Conservation (phyloP, 2,888 invertebrate genomes). For the Acleris holmiana region DNA sequence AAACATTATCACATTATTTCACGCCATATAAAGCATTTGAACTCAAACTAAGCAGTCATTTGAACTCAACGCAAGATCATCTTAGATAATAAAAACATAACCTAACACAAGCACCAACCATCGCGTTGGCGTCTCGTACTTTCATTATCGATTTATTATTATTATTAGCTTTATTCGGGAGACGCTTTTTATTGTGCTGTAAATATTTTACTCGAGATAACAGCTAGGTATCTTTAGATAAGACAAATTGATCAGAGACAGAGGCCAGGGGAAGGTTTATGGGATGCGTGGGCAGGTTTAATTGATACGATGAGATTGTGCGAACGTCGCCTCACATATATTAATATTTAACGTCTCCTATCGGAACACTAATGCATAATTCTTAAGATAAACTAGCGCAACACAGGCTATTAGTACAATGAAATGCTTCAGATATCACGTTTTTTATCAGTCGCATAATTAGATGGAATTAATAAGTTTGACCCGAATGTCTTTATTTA, state of each 20-base stretch:
- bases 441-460: conserved; percentile 30
- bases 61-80: not conserved
- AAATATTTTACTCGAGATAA: conserved; percentile 81
- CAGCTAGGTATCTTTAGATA: conserved; percentile 66
- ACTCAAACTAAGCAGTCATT: too few species aligned
- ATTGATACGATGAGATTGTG: conserved; percentile 75
- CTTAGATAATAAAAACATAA: conserved; percentile 21
- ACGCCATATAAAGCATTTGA: too few species aligned
- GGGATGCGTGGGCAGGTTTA: conserved; percentile 72
- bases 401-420: conserved; percentile 45
- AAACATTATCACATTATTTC: too few species aligned
- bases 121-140: conserved; percentile 50
- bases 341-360: conserved; percentile 69
- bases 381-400: conserved; percentile 53
- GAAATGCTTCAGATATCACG: conserved; percentile 38
- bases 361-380: conserved; percentile 62
- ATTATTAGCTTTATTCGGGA: conserved; percentile 73
- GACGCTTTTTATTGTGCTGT: conserved; percentile 79
- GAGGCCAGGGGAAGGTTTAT: conserved; percentile 63
- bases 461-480: conserved; percentile 17
- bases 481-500: conserved; percentile 25
- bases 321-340: conserved; percentile 65
- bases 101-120: conserved; percentile 34
- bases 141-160: conserved; percentile 70
- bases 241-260: conserved; percentile 78